Evolutionary conservation across 2,113 vertebrate species (phyloP).

Genomic region (Callipepla squamata): DNA sequence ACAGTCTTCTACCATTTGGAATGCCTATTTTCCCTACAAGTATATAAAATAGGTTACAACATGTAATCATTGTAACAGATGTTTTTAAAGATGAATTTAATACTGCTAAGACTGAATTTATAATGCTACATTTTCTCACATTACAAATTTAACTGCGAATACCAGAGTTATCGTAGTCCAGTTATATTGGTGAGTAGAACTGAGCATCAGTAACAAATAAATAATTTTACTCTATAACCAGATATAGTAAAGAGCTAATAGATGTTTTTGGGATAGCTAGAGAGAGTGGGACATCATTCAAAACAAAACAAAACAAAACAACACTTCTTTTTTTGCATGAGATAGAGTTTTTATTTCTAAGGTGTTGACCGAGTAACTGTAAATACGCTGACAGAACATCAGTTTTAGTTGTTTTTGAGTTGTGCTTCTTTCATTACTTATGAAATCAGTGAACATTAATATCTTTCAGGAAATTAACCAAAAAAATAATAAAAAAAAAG

Average conservation of each 20-base stretch:
- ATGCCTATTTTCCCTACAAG: not conserved
- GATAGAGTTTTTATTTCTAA: not conserved
- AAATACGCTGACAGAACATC: not conserved
- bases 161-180: not conserved
- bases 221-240: not conserved
- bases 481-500: not conserved
- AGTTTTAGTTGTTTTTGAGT: not conserved
- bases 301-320: not conserved
- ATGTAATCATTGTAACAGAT: not conserved
- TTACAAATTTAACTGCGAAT: not conserved
- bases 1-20: not conserved
- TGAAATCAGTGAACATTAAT: not conserved
- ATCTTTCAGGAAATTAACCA: not conserved
- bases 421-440: not conserved
- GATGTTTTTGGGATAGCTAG: not conserved
- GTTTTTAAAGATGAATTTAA: not conserved
- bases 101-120: not conserved
- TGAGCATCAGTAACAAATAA: not conserved
- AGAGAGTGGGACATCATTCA: not conserved
- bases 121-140: not conserved
- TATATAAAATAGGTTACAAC: not conserved
- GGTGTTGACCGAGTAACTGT: not conserved
- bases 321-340: not conserved
- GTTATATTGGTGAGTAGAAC: not conserved
- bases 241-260: not conserved